phyloP scores from a whole-genome alignment of 2,113 vertebrate species.

The Plecotus auritus region DNA sequence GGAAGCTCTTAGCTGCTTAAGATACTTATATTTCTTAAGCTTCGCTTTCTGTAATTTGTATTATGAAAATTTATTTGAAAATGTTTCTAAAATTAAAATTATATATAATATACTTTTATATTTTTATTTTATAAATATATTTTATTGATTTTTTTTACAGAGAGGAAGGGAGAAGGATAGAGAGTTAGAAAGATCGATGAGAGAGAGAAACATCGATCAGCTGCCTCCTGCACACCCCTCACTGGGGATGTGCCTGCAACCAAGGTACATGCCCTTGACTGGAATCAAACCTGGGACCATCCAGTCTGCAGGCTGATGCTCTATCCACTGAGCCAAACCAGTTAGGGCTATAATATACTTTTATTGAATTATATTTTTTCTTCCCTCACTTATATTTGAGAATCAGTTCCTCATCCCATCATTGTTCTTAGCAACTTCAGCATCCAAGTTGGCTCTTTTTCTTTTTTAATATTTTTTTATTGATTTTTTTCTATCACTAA shows the following conservation, averaged over 20 bases:
- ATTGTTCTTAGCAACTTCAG: not conserved
- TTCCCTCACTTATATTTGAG: not conserved
- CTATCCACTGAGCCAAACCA: too few relatives aligned
- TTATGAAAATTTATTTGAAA: conserved; percentile 16
- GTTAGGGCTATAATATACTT: not conserved
- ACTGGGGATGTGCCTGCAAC: too few relatives aligned
- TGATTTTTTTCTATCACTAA: not conserved
- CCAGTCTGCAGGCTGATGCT: too few relatives aligned
- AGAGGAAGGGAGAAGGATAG: too few relatives aligned
- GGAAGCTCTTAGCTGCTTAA: not conserved
- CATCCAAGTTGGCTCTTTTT: not conserved
- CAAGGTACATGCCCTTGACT: too few relatives aligned
- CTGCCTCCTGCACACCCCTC: too few relatives aligned
- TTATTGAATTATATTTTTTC: not conserved
- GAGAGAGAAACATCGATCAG: too few relatives aligned
- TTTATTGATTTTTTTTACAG: too few relatives aligned
- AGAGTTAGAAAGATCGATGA: too few relatives aligned
- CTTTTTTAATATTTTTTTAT: too few relatives aligned
- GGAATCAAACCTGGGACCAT: too few relatives aligned
- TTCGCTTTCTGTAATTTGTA: not conserved
- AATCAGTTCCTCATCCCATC: not conserved
- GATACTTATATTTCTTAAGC: not conserved
- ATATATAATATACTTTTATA: not conserved
- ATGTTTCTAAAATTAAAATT: conserved; percentile 13
- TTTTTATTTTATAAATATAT: too few relatives aligned